A percentile compares a stretch with the other conserved stretches of the same genome.
phyloP scores from a whole-genome alignment of 2,888 invertebrate species.

The Hirtodrosophila cameraria region DNA sequence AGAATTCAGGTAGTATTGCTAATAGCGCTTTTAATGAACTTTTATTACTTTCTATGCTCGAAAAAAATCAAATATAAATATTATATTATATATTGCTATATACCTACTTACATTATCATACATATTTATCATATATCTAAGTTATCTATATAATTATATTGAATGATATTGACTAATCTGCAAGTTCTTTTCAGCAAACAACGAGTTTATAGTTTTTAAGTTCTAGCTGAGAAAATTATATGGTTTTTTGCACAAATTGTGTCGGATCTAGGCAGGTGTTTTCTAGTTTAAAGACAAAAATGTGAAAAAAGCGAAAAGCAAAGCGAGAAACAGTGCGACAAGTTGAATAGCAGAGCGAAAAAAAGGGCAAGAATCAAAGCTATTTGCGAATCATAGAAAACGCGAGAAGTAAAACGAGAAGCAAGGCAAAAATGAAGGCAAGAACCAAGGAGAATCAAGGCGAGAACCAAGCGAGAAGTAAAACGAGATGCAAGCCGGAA shows the following conservation, averaged over 20 bases:
- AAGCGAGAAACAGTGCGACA: no score
- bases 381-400: no score
- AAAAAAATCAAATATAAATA: slow-evolving; percentile 3
- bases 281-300: neutral
- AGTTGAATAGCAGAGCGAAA: no score
- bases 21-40: slow-evolving; percentile 57
- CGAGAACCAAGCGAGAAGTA: no score
- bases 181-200: slow-evolving; percentile 59
- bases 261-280: neutral
- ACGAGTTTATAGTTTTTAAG: neutral
- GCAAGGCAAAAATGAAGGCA: no score
- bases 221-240: neutral
- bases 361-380: no score
- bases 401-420: no score
- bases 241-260: neutral
- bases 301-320: slow-evolving; percentile 1
- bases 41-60: slow-evolving; percentile 32
- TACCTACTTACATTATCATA: slow-evolving; percentile 1
- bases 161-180: slow-evolving; percentile 36
- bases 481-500: no score
- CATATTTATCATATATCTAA: slow-evolving; percentile 40
- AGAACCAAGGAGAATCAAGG: no score
- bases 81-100: slow-evolving; percentile 2
- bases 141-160: slow-evolving; percentile 48
- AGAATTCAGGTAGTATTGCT: slow-evolving; percentile 93